Base-by-base conservation (phyloP, 1,140 invertebrate species). In the Tetraneura akinire region DNA sequence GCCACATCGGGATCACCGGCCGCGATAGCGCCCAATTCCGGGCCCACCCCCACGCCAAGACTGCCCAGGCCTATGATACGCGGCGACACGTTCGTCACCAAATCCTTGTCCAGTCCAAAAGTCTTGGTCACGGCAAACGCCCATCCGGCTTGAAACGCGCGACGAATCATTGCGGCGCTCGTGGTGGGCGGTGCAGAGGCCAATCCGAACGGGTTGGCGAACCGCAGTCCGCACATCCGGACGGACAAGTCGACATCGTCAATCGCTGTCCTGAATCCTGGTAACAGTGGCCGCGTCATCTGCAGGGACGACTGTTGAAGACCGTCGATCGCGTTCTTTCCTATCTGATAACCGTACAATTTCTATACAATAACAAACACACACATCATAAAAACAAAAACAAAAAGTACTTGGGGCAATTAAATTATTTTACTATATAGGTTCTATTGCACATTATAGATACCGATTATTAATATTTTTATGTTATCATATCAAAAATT, bases 121-220 rank as follows among this genome's bases (percentile, higher is more conserved):
- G 98, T 99, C 87, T 99, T 99, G 0, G 97, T 99, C 1, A 99
- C 91, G 73, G 92, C 94, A 85, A 97, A 99, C 4, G 90, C 94
- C 98, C 98, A 99, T 1, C 98, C 97, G 83, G 95, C 93, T 86
- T 98, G 91, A 85, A 98, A 99, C 23, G 94, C 93, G 82, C 96
- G 87, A 11, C 96, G 86, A 51, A 99, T 98, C 98, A 99, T 99
- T 0, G 96, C 90, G 23, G 93, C 91, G 66, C 92, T 92, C 18
- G 97, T 99, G 2, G 96, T 95, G 0, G 97, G 97, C 18, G 98
- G 96, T 1, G 98, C 98, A 51, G 96, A 98, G 16, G 98, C 98
- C 55, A 99, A 86, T 0, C 98, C 98, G 85, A 98, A 99, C 0
- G 98, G 97, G 88, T 99, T 99, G 85, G 93, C 91, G 85, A 99